A percentile compares a stretch with the other conserved stretches of the same genome.
phyloP scores from a whole-genome alignment of 2,888 invertebrate species.

The Plusia festucae region DNA sequence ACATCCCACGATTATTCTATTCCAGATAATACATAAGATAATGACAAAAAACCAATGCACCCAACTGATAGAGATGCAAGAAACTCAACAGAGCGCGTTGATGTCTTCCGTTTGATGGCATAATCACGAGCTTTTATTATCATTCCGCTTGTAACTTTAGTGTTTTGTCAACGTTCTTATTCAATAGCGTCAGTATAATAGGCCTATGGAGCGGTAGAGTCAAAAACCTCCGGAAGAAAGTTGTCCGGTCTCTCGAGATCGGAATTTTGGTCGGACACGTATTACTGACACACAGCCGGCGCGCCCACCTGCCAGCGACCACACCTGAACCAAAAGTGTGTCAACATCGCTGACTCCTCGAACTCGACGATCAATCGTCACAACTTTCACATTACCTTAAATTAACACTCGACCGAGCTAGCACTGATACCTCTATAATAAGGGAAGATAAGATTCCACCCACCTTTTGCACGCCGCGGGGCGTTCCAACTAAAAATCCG shows the following conservation, averaged over 20 bases:
- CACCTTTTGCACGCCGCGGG: constrained; percentile 84
- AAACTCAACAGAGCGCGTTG: constrained; percentile 78
- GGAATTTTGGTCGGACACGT: constrained; percentile 86
- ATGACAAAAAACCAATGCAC: constrained; percentile 34
- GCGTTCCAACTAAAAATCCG: constrained; percentile 84
- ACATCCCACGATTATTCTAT: constrained; percentile 29
- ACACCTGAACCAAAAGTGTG: constrained; percentile 88
- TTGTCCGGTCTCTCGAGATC: constrained; percentile 80
- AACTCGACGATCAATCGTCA: constrained; percentile 82
- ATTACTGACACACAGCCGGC: constrained; percentile 78
- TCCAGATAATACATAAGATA: constrained; percentile 35
- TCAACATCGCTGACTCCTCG: constrained; percentile 84
- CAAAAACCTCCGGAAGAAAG: constrained; percentile 79
- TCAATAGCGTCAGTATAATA: constrained; percentile 29
- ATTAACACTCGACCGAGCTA: constrained; percentile 77
- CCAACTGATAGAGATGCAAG: constrained; percentile 44
- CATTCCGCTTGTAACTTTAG: constrained; percentile 35
- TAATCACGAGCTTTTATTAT: constrained; percentile 65
- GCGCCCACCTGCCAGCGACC: constrained; percentile 85
- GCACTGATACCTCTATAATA: constrained; percentile 67
- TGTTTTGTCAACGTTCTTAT: constrained; percentile 34
- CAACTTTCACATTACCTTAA: constrained; percentile 89
- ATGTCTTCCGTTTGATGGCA: constrained; percentile 80
- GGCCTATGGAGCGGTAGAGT: constrained; percentile 31
- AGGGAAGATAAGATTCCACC: constrained; percentile 58